Conservation (phyloP, 2,888 invertebrate genomes). For the Lottia scabra region DNA sequence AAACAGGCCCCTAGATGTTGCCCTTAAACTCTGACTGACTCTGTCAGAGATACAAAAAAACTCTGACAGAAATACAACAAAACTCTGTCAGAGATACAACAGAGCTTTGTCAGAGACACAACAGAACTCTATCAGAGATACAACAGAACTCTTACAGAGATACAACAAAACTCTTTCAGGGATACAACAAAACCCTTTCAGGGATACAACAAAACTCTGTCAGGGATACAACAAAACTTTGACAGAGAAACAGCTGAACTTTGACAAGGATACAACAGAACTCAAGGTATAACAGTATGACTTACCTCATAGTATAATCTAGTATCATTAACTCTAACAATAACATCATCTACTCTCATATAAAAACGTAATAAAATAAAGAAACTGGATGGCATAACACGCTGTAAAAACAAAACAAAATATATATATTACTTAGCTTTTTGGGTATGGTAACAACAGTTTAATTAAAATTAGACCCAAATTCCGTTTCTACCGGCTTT, state of each 20-base stretch:
- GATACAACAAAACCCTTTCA: not conserved
- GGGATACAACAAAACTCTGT: not conserved
- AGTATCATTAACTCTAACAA: slow-evolving; percentile 89
- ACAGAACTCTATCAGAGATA: not conserved
- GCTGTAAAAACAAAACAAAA: slow-evolving; percentile 74
- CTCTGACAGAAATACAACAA: not conserved
- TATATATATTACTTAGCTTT: not conserved
- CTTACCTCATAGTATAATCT: slow-evolving; percentile 64
- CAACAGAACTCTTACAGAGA: not conserved
- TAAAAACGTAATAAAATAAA: slow-evolving; percentile 92
- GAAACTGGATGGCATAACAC: slow-evolving; percentile 96
- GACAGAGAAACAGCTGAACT: not conserved
- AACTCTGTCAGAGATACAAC: not conserved
- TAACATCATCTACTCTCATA: slow-evolving; percentile 92
- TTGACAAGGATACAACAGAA: not conserved
- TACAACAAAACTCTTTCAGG: not conserved
- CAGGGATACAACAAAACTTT: not conserved
- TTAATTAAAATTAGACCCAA: no score
- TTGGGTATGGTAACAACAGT: no score
- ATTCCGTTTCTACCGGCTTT: no score
- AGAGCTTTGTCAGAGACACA: no score
- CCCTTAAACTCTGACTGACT: no score
- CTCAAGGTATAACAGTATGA: not conserved
- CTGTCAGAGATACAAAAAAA: not conserved
- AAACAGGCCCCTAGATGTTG: no score